Evolutionary conservation across 2,797 vertebrate genomes (phyloP).

Genomic region (Sparus aurata): DNA sequence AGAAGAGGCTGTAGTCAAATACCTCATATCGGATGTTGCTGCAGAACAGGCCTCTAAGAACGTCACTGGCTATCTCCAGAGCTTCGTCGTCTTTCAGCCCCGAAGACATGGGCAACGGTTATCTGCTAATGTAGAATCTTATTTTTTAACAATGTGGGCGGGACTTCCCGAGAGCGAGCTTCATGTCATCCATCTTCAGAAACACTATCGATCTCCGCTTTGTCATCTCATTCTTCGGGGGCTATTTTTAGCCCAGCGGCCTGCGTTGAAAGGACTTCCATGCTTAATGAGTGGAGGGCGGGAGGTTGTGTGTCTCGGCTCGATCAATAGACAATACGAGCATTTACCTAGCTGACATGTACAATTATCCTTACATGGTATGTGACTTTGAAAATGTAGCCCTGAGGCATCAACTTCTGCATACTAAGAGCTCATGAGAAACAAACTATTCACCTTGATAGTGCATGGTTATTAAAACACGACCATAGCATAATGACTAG

Average conservation of each 20-base stretch:
- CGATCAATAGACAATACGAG: constrained; percentile 66
- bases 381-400: constrained; percentile 69
- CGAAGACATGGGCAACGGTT: constrained; percentile 21
- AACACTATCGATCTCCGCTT: constrained; percentile 60
- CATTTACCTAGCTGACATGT: constrained; percentile 64
- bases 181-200: constrained; percentile 64
- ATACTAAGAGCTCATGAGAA: constrained; percentile 52
- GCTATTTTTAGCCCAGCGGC: constrained; percentile 66
- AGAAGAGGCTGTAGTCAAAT: constrained; percentile 62
- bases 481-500: constrained; percentile 49
- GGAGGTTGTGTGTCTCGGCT: constrained; percentile 48
- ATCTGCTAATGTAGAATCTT: constrained; percentile 48
- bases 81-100: constrained; percentile 29
- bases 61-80: constrained; percentile 33
- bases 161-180: constrained; percentile 53
- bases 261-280: constrained; percentile 49
- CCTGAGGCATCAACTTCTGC: constrained; percentile 42
- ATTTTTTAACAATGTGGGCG: constrained; percentile 55
- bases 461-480: constrained; percentile 74
- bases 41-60: constrained; percentile 52
- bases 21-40: constrained; percentile 69
- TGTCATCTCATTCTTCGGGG: constrained; percentile 43
- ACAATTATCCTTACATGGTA: constrained; percentile 61
- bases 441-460: constrained; percentile 42
- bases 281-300: constrained; percentile 39